phyloP scores from a whole-genome alignment of 2,797 vertebrate genomes.

The Thamnophis elegans region DNA sequence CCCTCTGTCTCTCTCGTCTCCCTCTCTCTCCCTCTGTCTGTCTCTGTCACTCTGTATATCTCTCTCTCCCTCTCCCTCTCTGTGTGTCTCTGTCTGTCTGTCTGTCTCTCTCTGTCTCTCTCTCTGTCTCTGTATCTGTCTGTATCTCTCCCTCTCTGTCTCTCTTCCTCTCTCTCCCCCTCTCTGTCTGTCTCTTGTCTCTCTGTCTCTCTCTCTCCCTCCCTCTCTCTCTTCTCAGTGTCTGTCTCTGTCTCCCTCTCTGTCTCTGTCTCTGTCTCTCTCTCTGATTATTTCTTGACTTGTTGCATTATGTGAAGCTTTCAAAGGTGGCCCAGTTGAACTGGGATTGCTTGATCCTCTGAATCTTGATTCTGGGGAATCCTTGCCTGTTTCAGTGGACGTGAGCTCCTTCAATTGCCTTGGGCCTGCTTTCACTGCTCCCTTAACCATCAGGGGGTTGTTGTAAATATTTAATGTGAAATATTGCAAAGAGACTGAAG shows the following conservation, averaged over 20 bases:
- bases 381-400: background rate
- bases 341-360: background rate
- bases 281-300: background rate
- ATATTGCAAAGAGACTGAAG: background rate
- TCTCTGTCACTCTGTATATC: too few species aligned
- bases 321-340: background rate
- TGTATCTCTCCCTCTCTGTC: too few species aligned
- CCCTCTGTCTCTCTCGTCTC: too few species aligned
- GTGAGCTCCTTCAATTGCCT: background rate
- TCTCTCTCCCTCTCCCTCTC: too few species aligned
- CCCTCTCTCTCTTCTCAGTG: too few species aligned
- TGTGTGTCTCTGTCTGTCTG: too few species aligned
- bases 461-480: background rate
- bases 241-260: too few species aligned
- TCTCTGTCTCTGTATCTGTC: too few species aligned
- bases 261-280: too few species aligned
- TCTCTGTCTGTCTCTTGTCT: too few species aligned
- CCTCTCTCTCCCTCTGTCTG: rapidly evolving
- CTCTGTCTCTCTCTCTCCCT: too few species aligned
- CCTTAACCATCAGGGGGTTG: background rate
- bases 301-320: background rate
- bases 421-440: background rate
- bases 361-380: background rate
- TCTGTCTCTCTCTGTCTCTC: too few species aligned
- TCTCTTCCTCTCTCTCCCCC: rapidly evolving